phyloP scores from a whole-genome alignment of 2,888 invertebrate species.

The Hirudinaria manillensis region DNA sequence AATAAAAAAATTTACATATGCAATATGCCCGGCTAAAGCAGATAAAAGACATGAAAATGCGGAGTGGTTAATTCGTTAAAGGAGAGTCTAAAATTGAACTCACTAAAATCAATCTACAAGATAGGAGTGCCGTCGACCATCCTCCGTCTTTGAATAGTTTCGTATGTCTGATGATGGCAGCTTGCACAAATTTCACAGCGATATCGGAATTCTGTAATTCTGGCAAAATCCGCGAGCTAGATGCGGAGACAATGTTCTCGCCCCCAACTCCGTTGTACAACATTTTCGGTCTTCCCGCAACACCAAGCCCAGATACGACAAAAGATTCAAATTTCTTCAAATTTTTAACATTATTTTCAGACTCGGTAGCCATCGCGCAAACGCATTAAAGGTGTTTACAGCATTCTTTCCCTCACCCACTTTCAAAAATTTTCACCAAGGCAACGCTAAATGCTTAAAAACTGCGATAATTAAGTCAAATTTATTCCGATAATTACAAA shows the following conservation, averaged over 20 bases:
- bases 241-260: background rate
- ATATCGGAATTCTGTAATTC: background rate
- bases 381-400: too few species aligned
- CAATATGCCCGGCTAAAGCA: background rate
- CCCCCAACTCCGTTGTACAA: conserved; percentile 4
- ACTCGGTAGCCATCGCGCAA: too few species aligned
- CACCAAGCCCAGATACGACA: background rate
- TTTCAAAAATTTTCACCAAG: too few species aligned
- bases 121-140: background rate
- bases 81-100: background rate
- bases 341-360: background rate
- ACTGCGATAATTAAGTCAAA: background rate
- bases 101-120: background rate
- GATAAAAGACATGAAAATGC: background rate
- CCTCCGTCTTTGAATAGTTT: background rate
- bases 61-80: too few species aligned
- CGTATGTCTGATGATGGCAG: background rate
- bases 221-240: background rate
- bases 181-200: background rate
- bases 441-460: background rate
- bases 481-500: too few species aligned
- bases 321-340: background rate
- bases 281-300: background rate
- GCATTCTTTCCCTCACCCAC: too few species aligned
- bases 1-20: background rate